These are phyloP conservation scores for Drosophila anomelani DNA, from an alignment of 2,888 invertebrate species.

Conservation along the genomic window DNA sequence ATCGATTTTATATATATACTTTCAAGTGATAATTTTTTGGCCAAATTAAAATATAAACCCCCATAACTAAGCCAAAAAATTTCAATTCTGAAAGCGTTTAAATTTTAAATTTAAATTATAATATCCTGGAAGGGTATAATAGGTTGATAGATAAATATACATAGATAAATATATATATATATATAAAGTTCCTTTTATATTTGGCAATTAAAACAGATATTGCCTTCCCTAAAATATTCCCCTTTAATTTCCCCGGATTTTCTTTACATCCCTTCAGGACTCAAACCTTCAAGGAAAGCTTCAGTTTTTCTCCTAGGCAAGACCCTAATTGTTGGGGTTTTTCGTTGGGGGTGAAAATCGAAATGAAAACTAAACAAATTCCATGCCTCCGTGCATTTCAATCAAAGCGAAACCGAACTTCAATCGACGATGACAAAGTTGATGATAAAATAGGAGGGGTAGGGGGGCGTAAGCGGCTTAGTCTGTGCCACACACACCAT, in stretches of 20 bases:
- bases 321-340: slow-evolving; percentile 1
- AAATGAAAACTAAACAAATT: slow-evolving; percentile 43
- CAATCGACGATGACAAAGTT: slow-evolving; percentile 17
- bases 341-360: background rate
- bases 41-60: no score
- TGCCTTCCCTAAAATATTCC: background rate
- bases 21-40: no score
- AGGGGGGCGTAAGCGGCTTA: slow-evolving; percentile 26
- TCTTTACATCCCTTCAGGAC: background rate
- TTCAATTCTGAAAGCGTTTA: no score
- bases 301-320: slow-evolving; percentile 1
- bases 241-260: background rate
- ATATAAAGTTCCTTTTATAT: no score
- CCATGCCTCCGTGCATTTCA: slow-evolving; percentile 27
- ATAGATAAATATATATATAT: no score
- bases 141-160: no score
- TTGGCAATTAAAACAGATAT: background rate
- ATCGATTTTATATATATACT: no score
- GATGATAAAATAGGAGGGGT: background rate
- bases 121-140: no score
- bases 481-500: slow-evolving; percentile 1
- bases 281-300: background rate
- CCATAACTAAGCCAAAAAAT: no score
- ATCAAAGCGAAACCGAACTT: slow-evolving; percentile 34
- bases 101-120: no score